These are phyloP conservation scores for Bombus confusus DNA, from an alignment of 1,140 invertebrate genomes.

Conservation along the genomic window DNA sequence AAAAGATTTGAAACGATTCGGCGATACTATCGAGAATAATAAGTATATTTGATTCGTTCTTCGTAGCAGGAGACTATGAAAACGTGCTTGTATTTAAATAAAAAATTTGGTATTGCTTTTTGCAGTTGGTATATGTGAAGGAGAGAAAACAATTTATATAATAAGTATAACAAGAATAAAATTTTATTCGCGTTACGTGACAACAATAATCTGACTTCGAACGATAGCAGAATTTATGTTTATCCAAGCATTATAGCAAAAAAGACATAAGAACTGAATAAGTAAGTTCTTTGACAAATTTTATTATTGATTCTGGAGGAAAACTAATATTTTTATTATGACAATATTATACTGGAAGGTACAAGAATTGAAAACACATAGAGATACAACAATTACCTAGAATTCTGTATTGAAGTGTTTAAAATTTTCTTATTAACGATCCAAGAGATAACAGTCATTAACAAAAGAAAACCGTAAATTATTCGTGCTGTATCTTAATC, in stretches of 20 bases:
- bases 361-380: not conserved
- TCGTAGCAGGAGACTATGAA: not conserved
- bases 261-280: not conserved
- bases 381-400: no score
- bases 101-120: constrained; percentile 9
- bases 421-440: not conserved
- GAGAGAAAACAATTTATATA: not conserved
- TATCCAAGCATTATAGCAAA: not conserved
- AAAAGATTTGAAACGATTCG: constrained; percentile 2
- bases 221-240: not conserved
- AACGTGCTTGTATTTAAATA: not conserved
- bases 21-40: not conserved
- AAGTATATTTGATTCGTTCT: not conserved
- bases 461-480: not conserved
- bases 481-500: not conserved
- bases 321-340: not conserved
- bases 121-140: no score
- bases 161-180: no score
- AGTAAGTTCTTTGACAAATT: no score
- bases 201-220: not conserved
- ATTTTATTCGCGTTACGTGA: not conserved
- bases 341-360: not conserved
- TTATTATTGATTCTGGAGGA: not conserved
- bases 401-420: not conserved
- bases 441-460: not conserved